Base-by-base conservation (phyloP, 1,140 invertebrate genomes). In the Drosophila ercepeae region DNA sequence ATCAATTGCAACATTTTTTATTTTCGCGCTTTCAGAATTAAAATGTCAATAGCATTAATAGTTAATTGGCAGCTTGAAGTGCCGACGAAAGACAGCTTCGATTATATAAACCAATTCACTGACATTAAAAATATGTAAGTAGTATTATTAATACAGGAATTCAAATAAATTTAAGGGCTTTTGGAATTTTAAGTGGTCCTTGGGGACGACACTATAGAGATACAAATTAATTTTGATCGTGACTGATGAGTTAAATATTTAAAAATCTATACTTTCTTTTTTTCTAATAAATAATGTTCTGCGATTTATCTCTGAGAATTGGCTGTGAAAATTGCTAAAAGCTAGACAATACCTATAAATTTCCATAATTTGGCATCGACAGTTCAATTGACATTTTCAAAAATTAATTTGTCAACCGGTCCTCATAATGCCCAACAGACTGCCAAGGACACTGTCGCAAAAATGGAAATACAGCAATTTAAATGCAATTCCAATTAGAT, bases 401-500 rank as follows among this genome's bases (percentile, higher is more conserved):
- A 16, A 39, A 39, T 34, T 39, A 7, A 39, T 39, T 39, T 39
- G 13, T 5, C 34, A 27, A n/a, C 29, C 4, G 11, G 36, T 39
- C 36, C 36, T 32, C 36, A 39, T 41, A 25, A n/a, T 53, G 13
- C 8, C 8, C 39, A 9, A 45, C 11, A 8, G 21, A 19, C 13
- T 23, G 7, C 7, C 14, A 68, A 61, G 34, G 41, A 36, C 50
- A 18, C 19, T 23, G 14, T 49, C 34, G 39, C 39, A 27, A 55
- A 64, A 71, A 41, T 39, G 32, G 27, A 55, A 34, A 67, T 9
- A 58, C 21, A 45, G 41, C 13, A 58, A 65, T 76, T 71, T 46
- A 50, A 71, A 76, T 81, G 60, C 60, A 63, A 63, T 68, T 59
- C 41, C 60, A 72, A 82, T 81, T 81, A 59, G 52, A 52, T 52